Percentiles rank a stretch among this genome's conserved stretches.
Evolutionary conservation across 1,140 invertebrate genomes (phyloP).

Genomic region (Musca domestica): DNA sequence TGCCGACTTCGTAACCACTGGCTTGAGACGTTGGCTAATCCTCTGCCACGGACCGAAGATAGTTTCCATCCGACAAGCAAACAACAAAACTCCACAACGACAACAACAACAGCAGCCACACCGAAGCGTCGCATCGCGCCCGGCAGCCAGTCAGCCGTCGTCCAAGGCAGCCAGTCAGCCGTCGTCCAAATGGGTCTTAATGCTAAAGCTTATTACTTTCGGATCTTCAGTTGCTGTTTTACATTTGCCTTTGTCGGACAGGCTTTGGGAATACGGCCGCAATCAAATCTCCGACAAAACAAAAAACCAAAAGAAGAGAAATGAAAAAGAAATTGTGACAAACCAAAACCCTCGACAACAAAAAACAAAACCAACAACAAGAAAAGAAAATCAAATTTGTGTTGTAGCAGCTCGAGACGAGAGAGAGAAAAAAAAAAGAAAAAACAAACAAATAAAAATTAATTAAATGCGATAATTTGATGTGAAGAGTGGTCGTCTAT

Average conservation of each 20-base stretch:
- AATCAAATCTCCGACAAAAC: background rate
- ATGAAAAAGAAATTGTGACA: background rate
- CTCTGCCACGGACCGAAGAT: constrained; percentile 2
- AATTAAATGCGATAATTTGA: no score
- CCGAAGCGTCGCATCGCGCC: background rate
- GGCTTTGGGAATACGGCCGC: background rate
- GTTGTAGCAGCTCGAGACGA: no score
- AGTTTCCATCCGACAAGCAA: background rate
- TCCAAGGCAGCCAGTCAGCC: background rate
- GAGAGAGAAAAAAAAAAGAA: no score
- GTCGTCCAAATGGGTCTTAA: constrained; percentile 9
- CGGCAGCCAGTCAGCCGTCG: background rate
- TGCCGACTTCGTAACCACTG: background rate
- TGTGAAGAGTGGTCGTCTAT: no score
- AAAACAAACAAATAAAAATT: no score
- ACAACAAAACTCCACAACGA: no score
- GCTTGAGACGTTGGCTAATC: constrained; percentile 10
- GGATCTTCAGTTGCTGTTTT: constrained; percentile 29
- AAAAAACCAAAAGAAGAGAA: background rate
- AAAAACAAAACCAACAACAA: background rate
- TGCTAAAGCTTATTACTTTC: constrained; percentile 13
- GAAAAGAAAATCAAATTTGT: background rate
- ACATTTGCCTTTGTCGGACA: constrained; percentile 27
- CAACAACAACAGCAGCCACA: background rate
- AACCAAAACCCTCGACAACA: background rate